Conservation (phyloP, 2,797 vertebrate species). For the Pagetopsis macropterus region DNA sequence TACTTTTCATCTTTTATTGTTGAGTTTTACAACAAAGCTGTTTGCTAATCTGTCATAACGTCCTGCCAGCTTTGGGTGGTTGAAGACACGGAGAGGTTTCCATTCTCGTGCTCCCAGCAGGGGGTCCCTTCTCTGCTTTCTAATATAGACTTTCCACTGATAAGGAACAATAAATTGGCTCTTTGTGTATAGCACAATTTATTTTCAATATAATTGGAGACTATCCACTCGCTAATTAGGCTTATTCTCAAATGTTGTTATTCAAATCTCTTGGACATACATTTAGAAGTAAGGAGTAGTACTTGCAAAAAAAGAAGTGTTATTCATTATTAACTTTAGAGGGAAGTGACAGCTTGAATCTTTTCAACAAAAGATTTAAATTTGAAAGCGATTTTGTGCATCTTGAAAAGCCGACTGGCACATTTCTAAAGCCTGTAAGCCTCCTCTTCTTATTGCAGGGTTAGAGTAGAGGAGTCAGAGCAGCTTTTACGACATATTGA, state of each 20-base stretch:
- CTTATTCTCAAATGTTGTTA: constrained; percentile 46
- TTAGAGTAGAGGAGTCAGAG: constrained; percentile 35
- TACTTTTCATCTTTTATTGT: constrained; percentile 13
- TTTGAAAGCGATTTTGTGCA: constrained; percentile 39
- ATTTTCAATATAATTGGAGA: constrained; percentile 62
- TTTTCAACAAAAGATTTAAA: constrained; percentile 29
- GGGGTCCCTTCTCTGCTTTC: constrained; percentile 48
- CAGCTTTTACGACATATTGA: constrained; percentile 73
- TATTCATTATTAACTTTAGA: constrained; percentile 13
- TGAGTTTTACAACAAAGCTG: constrained; percentile 50
- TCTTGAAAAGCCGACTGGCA: constrained; percentile 35
- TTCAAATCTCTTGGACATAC: constrained; percentile 61
- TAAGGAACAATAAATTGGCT: constrained; percentile 68
- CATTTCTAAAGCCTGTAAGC: constrained; percentile 30
- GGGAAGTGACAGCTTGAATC: constrained; percentile 23
- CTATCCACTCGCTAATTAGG: constrained; percentile 69
- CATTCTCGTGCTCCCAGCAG: constrained; percentile 71
- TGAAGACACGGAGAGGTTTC: constrained; percentile 67
- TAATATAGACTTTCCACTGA: constrained; percentile 37
- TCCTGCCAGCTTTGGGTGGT: constrained; percentile 76
- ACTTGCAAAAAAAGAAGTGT: constrained; percentile 12
- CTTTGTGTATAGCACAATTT: constrained; percentile 35
- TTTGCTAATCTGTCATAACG: constrained; percentile 60
- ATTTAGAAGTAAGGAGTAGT: constrained; percentile 16
- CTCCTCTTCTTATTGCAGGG: constrained; percentile 16